Conservation (phyloP, 2,888 invertebrate genomes). For the Beris morrisii region DNA sequence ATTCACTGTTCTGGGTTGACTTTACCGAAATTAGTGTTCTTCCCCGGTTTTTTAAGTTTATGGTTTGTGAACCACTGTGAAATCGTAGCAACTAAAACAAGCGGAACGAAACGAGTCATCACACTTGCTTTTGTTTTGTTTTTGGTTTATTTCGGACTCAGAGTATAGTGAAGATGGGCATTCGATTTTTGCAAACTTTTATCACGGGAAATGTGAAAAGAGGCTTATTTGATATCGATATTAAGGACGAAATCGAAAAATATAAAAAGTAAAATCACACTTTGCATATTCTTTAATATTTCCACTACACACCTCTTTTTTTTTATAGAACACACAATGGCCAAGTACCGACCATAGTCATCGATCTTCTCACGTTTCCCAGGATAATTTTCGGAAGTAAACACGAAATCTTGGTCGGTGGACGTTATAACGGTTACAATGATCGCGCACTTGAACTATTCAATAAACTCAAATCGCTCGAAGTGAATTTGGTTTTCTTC, state of each 20-base stretch:
- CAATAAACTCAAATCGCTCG: constrained; percentile 10
- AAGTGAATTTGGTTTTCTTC: constrained; percentile 15
- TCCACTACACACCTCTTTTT: neutral
- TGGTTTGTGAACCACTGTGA: too few species aligned
- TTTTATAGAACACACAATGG: constrained; percentile 11
- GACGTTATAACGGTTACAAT: constrained; percentile 15
- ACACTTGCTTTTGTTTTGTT: too few species aligned
- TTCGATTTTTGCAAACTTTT: constrained; percentile 11
- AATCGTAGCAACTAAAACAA: too few species aligned
- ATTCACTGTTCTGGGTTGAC: too few species aligned
- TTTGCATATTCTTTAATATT: neutral
- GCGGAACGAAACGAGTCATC: too few species aligned
- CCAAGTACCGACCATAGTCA: constrained; percentile 11
- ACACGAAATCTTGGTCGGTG: constrained; percentile 22
- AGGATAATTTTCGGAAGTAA: neutral
- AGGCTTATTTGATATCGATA: constrained; percentile 4
- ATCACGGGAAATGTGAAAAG: neutral
- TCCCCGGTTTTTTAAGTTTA: too few species aligned
- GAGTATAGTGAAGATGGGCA: constrained; percentile 6
- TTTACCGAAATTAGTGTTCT: too few species aligned
- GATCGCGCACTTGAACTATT: constrained; percentile 8
- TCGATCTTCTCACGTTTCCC: constrained; percentile 5
- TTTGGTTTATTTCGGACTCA: too few species aligned
- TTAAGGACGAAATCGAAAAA: constrained; percentile 15
- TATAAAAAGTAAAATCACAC: constrained; percentile 6